Evolutionary conservation across 1,140 invertebrate species (phyloP).

Genomic region (Drosophila sulfurigaster): DNA sequence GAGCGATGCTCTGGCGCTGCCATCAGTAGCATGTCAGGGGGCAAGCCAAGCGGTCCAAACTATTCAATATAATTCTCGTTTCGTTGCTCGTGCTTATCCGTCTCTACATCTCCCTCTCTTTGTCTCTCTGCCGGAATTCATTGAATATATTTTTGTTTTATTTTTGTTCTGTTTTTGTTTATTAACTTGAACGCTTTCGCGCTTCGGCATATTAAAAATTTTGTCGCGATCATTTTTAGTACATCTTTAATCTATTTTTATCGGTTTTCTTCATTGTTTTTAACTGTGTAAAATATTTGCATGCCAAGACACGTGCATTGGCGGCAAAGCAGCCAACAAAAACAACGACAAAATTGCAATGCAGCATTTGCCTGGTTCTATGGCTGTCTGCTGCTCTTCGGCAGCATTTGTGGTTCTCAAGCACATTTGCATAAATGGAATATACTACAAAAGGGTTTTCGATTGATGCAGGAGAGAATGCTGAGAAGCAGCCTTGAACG

Average conservation of each 20-base stretch:
- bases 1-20: slow-evolving; percentile 51
- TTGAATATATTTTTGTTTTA: neutral
- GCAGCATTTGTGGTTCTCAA: slow-evolving; percentile 10
- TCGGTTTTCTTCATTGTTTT: neutral
- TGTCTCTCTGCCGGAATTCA: neutral
- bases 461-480: slow-evolving; percentile 74
- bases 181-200: slow-evolving; percentile 9
- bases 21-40: slow-evolving; percentile 80
- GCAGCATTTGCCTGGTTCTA: neutral
- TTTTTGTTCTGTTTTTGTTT: neutral
- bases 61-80: slow-evolving; percentile 13
- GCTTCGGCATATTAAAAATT: neutral
- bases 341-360: neutral
- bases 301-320: slow-evolving; percentile 36
- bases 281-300: slow-evolving; percentile 14
- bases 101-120: neutral
- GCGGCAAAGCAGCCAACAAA: slow-evolving; percentile 26
- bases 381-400: slow-evolving; percentile 35
- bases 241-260: neutral
- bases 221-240: neutral
- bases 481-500: slow-evolving; percentile 72
- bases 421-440: slow-evolving; percentile 64
- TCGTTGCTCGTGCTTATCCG: neutral
- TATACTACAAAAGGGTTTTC: slow-evolving; percentile 65
- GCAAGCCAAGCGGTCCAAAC: slow-evolving; percentile 69